Conservation (phyloP, 2,113 vertebrate genomes). For the Halcyon senegalensis region DNA sequence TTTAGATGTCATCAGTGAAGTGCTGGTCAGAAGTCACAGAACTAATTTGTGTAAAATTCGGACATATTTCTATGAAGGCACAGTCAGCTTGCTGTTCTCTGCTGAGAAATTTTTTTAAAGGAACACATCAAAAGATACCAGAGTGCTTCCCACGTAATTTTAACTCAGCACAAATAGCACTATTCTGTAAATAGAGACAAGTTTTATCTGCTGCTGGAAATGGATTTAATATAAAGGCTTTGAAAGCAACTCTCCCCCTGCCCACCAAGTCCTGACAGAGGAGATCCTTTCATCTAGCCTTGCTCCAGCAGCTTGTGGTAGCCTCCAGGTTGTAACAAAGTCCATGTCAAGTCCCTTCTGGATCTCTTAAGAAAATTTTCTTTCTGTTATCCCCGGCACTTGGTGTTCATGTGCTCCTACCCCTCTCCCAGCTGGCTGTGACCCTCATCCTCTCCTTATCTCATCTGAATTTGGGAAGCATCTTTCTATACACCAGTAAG, state of each 20-base stretch:
- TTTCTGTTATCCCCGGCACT: not conserved
- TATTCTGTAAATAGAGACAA: not conserved
- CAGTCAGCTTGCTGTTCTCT: not conserved
- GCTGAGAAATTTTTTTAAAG: not conserved
- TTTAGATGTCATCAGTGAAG: not conserved
- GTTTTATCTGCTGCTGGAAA: not conserved
- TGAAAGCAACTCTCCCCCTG: not conserved
- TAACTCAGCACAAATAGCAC: not conserved
- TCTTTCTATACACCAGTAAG: rapidly evolving
- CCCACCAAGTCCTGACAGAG: not conserved
- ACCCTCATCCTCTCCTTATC: not conserved
- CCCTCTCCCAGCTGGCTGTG: not conserved
- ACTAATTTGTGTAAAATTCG: not conserved
- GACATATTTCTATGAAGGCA: not conserved
- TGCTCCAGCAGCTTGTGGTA: not conserved
- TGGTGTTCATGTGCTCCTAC: not conserved
- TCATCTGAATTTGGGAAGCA: not conserved
- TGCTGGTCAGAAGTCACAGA: not conserved
- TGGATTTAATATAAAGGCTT: not conserved
- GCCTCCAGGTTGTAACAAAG: not conserved
- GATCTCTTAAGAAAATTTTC: not conserved
- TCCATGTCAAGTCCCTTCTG: not conserved
- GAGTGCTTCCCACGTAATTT: not conserved
- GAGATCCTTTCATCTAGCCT: not conserved
- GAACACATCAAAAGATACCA: not conserved